Conservation (phyloP, 2,888 invertebrate genomes). For the Phlogophora meticulosa region DNA sequence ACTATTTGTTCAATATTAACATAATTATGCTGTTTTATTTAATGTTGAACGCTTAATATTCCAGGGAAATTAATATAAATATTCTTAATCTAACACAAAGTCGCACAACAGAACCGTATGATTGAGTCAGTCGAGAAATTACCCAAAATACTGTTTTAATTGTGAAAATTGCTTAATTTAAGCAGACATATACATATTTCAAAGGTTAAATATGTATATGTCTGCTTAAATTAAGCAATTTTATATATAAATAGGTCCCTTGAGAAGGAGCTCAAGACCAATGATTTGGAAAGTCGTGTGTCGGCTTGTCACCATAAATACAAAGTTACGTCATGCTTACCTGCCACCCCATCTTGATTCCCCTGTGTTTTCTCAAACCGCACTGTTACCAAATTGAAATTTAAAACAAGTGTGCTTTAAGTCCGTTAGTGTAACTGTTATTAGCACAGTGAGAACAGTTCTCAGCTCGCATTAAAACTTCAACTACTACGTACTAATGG, state of each 20-base stretch:
- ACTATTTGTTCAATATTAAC: not conserved
- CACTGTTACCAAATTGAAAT: constrained; percentile 68
- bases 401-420: constrained; percentile 70
- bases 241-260: not conserved
- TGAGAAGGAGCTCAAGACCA: not conserved
- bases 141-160: not conserved
- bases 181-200: no score
- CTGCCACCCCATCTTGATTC: constrained; percentile 16
- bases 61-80: no score
- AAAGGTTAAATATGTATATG: no score
- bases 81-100: no score
- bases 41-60: not conserved
- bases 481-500: constrained; percentile 55
- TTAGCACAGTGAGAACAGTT: constrained; percentile 60
- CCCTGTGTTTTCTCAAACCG: constrained; percentile 16
- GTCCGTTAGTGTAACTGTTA: constrained; percentile 65
- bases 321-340: constrained; percentile 26
- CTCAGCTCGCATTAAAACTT: constrained; percentile 65
- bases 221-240: no score
- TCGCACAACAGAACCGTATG: no score
- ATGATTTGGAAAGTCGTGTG: constrained; percentile 26
- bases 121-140: not conserved
- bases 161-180: no score
- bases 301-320: constrained; percentile 24
- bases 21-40: not conserved